Base-by-base conservation (phyloP, 2,113 vertebrate genomes). In the Anguilla rostrata region DNA sequence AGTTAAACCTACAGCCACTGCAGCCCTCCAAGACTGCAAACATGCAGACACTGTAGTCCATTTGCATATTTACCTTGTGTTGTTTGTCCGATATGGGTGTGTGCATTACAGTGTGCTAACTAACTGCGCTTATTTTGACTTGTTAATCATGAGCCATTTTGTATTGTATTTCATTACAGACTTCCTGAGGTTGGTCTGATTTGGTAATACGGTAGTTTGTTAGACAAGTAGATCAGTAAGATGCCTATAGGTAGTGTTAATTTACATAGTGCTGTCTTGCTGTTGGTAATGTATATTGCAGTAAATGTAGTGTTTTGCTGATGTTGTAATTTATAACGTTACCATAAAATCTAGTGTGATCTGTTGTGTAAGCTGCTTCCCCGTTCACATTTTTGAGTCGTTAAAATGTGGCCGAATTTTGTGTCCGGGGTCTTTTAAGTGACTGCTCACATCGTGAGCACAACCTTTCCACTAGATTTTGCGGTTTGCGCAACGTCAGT, bases 81-180 rank as follows among this genome's bases (percentile, higher is more conserved):
- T 53, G 49, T 53, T 53, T 53, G 49, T 53, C 49, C 12, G 11
- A 53, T 53, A 53, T 53, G 49, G 12, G 12, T 53, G 2, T 8
- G 43, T 46, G 43, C 43, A 46, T 46, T 46, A 46, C 49, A 3
- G 39, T 83, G 0, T 85, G 29, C 2, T 0, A 46, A 43, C 56
- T 20, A 66, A 53, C 86, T 63, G 3, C 0, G 63, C 22, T 15
- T 71, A 3, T 0, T 53, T 78, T 83, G 29, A 41, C 22, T 22
- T n/a, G 49, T 84, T 90, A 79, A 91, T 57, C 91, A 57, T 12
- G 40, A 46, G 39, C 85, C 60, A 78, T 90, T 26, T 90, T 29
- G 1, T 90, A 66, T 89, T 91, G 87, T 88, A 86, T 90, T 89
- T 85, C 81, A 86, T 93, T 92, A 78, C 93, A 93, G 94, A 91